These are phyloP conservation scores for Alaudala cheleensis DNA, from an alignment of 2,113 vertebrate genomes.

Conservation along the genomic window DNA sequence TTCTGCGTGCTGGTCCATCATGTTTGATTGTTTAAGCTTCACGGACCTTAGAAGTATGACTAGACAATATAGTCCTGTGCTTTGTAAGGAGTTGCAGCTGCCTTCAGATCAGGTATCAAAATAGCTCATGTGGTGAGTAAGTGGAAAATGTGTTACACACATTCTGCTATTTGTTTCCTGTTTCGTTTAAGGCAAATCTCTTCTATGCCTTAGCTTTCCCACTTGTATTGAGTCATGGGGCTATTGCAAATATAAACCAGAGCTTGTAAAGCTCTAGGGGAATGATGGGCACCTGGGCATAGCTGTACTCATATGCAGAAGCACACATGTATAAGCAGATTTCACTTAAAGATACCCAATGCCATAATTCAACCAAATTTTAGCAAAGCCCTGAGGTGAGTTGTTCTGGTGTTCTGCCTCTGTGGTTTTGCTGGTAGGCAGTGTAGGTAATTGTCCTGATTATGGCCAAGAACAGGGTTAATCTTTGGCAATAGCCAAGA, in stretches of 20 bases:
- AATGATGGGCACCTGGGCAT: background rate
- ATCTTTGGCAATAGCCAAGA: background rate
- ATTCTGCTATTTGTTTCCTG: background rate
- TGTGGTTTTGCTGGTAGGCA: background rate
- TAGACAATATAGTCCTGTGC: background rate
- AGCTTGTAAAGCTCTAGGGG: background rate
- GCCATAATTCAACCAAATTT: background rate
- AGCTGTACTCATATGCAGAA: fast-evolving
- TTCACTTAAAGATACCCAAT: background rate
- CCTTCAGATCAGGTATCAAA: background rate
- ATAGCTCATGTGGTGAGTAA: background rate
- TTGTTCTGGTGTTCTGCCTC: background rate
- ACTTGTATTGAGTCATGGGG: background rate
- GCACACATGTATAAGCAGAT: background rate
- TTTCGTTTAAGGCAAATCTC: background rate
- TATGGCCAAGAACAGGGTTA: background rate
- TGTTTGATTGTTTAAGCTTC: background rate
- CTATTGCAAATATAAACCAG: background rate
- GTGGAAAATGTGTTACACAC: background rate
- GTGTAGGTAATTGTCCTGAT: background rate
- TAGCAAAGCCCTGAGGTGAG: background rate
- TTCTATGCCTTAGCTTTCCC: background rate
- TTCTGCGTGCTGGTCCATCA: background rate
- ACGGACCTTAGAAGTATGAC: background rate
- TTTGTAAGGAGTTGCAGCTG: background rate